Evolutionary conservation across 1,140 invertebrate species (phyloP).

Genomic region (Coboldia fuscipes): DNA sequence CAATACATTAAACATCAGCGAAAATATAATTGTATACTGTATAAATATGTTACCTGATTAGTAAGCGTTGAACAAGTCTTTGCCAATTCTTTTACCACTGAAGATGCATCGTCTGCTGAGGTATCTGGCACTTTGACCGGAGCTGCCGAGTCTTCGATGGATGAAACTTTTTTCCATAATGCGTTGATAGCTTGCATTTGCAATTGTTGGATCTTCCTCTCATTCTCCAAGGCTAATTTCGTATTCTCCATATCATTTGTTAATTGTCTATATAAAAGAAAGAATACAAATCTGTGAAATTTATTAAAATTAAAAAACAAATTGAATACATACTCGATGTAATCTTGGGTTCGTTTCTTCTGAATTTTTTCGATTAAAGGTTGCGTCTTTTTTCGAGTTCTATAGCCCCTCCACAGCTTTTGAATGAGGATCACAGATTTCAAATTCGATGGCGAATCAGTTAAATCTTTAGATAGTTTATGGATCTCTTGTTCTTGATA

Average conservation of each 20-base stretch:
- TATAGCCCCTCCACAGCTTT: conserved; percentile 71
- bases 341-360: conserved; percentile 57
- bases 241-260: conserved; percentile 61
- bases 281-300: conserved; percentile 1
- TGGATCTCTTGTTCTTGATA: conserved; percentile 10
- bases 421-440: conserved; percentile 58
- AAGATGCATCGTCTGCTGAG: conserved; percentile 4
- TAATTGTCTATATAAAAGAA: conserved; percentile 35
- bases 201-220: conserved; percentile 62
- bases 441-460: too few relatives aligned
- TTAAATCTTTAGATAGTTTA: not conserved
- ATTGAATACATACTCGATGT: conserved; percentile 47
- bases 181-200: conserved; percentile 81
- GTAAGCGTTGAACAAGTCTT: conserved; percentile 26
- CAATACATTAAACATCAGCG: not conserved
- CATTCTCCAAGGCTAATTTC: conserved; percentile 59
- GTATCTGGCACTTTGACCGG: conserved; percentile 1
- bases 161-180: conserved; percentile 71
- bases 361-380: conserved; percentile 56
- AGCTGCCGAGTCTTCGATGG: conserved; percentile 24
- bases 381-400: conserved; percentile 52
- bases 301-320: conserved; percentile 3
- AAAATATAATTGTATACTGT: too few relatives aligned
- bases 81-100: conserved; percentile 23
- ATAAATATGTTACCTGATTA: conserved; percentile 16